Conservation (phyloP, 2,113 vertebrate genomes). For the Lipophrys pholis region DNA sequence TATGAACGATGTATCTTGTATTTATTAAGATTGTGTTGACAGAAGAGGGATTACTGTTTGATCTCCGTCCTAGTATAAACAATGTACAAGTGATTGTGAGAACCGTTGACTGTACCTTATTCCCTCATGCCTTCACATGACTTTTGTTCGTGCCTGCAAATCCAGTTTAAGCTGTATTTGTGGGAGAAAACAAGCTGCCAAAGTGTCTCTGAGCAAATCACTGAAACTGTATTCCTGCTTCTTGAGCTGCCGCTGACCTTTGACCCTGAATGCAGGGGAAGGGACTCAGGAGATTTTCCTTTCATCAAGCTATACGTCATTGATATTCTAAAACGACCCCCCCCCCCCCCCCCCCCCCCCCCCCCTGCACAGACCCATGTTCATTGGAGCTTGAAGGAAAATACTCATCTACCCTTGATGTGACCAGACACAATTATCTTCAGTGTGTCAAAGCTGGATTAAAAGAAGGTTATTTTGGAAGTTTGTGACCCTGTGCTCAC, state of each 20-base stretch:
- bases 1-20: too few species aligned
- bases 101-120: too few species aligned
- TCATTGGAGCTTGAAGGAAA: background rate
- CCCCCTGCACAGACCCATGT: background rate
- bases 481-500: conserved; percentile 12
- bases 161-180: background rate
- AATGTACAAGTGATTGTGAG: too few species aligned
- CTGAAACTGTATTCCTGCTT: background rate
- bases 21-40: too few species aligned
- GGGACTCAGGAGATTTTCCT: background rate
- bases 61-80: too few species aligned
- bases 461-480: conserved; percentile 44
- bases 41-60: too few species aligned
- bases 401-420: background rate
- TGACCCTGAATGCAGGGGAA: background rate
- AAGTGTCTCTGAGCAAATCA: background rate
- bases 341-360: conserved; percentile 1
- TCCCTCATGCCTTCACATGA: too few species aligned
- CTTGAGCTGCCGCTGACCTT: background rate
- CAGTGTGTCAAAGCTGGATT: conserved; percentile 27
- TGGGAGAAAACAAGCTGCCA: background rate
- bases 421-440: background rate
- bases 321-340: conserved; percentile 13
- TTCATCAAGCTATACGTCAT: conserved; percentile 18
- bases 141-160: background rate